Conservation (phyloP, 1,140 invertebrate species). For the Lutraria rhynchaena region DNA sequence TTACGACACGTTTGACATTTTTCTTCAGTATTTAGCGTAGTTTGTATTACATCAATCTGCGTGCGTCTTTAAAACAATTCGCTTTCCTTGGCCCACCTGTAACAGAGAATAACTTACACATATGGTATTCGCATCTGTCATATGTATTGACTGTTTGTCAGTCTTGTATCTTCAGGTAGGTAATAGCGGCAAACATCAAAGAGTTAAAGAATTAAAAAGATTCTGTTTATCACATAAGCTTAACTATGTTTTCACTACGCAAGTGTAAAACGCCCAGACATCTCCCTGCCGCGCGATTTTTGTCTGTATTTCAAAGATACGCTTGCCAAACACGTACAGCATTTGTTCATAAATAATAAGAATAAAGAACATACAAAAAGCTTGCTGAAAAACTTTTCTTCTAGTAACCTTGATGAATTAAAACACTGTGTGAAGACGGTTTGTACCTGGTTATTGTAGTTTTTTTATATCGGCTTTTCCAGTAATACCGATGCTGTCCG, state of each 20-base stretch:
- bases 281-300: slow-evolving; percentile 26
- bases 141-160: background rate
- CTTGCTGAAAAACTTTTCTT: no score
- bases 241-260: slow-evolving; percentile 35
- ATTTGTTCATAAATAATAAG: slow-evolving; percentile 31
- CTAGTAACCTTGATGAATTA: no score
- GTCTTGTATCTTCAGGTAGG: slow-evolving; percentile 16
- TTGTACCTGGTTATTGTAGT: no score
- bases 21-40: background rate
- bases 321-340: slow-evolving; percentile 27
- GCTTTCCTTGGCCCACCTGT: slow-evolving; percentile 29
- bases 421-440: no score
- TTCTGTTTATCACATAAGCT: slow-evolving; percentile 41
- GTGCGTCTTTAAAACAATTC: background rate
- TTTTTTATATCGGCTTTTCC: no score
- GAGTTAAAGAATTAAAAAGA: slow-evolving; percentile 33
- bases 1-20: background rate
- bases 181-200: slow-evolving; percentile 41
- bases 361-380: no score
- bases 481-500: no score
- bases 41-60: no score
- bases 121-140: slow-evolving; percentile 19
- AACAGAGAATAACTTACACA: background rate
- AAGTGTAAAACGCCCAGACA: slow-evolving; percentile 28
- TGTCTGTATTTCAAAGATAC: slow-evolving; percentile 16